Evolutionary conservation across 1,140 invertebrate genomes (phyloP).

Genomic region (Drosophila busckii): DNA sequence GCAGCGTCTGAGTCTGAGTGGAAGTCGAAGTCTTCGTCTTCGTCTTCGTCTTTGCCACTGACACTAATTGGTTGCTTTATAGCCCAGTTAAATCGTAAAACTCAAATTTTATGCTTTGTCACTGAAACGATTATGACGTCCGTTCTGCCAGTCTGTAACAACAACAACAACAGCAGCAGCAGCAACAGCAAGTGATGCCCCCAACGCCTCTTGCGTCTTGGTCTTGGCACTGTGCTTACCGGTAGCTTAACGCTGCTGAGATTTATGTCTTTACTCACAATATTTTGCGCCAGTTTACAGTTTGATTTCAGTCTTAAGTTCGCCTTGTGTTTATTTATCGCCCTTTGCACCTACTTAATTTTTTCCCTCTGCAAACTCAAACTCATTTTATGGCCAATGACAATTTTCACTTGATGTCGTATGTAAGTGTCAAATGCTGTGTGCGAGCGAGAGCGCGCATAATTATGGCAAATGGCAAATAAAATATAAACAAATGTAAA

Average conservation of each 20-base stretch:
- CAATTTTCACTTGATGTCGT: background rate
- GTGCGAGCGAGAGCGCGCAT: background rate
- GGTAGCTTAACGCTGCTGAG: constrained; percentile 37
- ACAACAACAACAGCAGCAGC: too few species aligned
- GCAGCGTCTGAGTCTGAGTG: too few species aligned
- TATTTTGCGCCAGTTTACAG: constrained; percentile 64
- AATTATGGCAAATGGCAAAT: background rate
- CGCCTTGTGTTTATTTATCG: constrained; percentile 34
- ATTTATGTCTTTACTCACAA: constrained; percentile 60
- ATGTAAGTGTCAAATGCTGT: too few species aligned
- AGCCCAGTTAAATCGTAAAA: constrained; percentile 75
- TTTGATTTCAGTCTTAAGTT: constrained; percentile 62
- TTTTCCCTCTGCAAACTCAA: constrained; percentile 1
- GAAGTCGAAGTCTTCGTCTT: constrained; percentile 2
- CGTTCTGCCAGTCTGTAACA: constrained; percentile 23
- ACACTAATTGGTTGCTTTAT: constrained; percentile 78
- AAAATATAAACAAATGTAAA: too few species aligned
- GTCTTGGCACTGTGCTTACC: constrained; percentile 16
- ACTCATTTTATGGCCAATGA: constrained; percentile 19
- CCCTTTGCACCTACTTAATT: constrained; percentile 50
- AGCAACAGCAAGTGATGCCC: too few species aligned
- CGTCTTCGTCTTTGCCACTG: constrained; percentile 42
- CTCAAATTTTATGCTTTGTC: constrained; percentile 76
- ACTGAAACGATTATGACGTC: constrained; percentile 77
- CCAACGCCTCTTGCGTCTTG: background rate